Evolutionary conservation across 2,888 invertebrate genomes (phyloP), one percentile per base, ranked within the genome.

Genomic region (Drepana falcataria): DNA sequence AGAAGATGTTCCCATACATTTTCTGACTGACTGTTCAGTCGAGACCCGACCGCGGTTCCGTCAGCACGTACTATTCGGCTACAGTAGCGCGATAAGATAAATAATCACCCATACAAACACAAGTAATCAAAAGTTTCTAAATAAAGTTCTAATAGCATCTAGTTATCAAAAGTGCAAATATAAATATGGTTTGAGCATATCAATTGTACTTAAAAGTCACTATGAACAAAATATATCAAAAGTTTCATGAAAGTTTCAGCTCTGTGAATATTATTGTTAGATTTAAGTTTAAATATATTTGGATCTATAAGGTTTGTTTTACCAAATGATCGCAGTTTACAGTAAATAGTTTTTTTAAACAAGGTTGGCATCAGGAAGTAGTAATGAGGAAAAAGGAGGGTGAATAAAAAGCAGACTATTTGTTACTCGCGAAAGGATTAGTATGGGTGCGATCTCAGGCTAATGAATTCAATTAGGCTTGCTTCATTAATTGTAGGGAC

Each of bases 21-120:
- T 35, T 54, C 57, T 55, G 48, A 47, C 58, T 40, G 54, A 58
- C 55, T 49, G n/a, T 52, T 65, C 63, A 69, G 69, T 69, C 58
- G 60, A 54, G 57, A 64, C 57, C 58, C 66, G 58, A 61, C 52
- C 70, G 69, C 63, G 64, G 61, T 56, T 55, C 59, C 48, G 66
- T 52, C 59, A 52, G 52, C 64, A 64, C 70, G 71, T 60, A 54
- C 58, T 35, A 7, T 41, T 35, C 48, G 49, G 21, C 21, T 21
- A 21, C 21, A 21, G 51, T 6, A 44, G n/a, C 48, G 34, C 34
- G 21, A 33, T 21, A 35, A 35, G 7, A 48, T 33, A 48, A 9
- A 5, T 9, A 48, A 48, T 48, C 4, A 34, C 48, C 35, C 48
- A 1, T 33, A 2, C 49, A 55, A 37, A 37, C 5, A 37, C 3